These are phyloP conservation scores for Myxocyprinus asiaticus DNA, from an alignment of 2,113 vertebrate species.

Conservation along the genomic window DNA sequence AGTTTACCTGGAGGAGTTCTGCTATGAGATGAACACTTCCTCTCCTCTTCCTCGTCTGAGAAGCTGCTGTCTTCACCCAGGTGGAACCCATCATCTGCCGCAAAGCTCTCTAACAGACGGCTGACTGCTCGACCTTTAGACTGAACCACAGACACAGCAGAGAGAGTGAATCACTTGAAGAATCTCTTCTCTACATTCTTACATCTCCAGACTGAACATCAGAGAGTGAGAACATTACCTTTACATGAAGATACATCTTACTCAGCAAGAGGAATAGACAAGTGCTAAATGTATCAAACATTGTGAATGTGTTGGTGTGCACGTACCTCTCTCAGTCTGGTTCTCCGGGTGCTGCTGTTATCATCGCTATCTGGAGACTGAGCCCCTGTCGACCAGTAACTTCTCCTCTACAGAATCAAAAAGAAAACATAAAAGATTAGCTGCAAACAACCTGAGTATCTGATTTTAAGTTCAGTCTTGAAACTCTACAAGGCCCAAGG, in stretches of 20 bases:
- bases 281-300: constrained; percentile 27
- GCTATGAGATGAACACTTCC: constrained; percentile 43
- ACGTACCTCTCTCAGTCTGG: constrained; percentile 73
- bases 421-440: neutral
- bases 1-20: constrained; percentile 63
- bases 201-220: constrained; percentile 44
- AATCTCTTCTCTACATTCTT: neutral
- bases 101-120: constrained; percentile 89
- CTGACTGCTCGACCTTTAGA: constrained; percentile 87
- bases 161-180: constrained; percentile 41
- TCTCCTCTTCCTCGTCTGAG: constrained; percentile 84
- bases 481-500: no score
- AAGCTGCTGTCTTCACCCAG: constrained; percentile 91
- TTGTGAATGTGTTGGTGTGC: neutral
- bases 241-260: constrained; percentile 43
- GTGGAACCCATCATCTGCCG: constrained; percentile 87
- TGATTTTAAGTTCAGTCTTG: no score
- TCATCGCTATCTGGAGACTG: constrained; percentile 77
- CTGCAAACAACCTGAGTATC: no score
- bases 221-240: constrained; percentile 51
- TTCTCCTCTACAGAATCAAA: constrained; percentile 68
- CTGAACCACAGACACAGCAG: constrained; percentile 60
- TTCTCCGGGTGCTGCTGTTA: constrained; percentile 76
- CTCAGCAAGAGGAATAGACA: constrained; percentile 53
- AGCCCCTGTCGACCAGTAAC: constrained; percentile 74